A percentile compares a stretch with the other conserved stretches of the same genome.
Evolutionary conservation across 2,797 vertebrate species (phyloP).

Genomic region (Orientallactaga sibirica): DNA sequence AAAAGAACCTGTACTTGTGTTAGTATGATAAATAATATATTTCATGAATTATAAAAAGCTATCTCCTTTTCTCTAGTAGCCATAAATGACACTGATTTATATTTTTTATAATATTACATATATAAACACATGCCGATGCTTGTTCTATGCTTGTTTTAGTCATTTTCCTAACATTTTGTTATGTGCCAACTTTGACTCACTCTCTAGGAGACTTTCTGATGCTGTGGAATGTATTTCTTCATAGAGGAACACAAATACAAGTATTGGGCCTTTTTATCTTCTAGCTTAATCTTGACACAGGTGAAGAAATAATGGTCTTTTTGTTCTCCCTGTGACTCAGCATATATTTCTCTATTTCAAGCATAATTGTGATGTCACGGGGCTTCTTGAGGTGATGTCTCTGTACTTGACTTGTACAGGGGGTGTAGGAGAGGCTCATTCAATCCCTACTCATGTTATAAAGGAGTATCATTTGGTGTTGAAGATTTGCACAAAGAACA

Average conservation of each 20-base stretch:
- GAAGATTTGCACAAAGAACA: background rate
- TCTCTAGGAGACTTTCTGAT: background rate
- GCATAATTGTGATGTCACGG: background rate
- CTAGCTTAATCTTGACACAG: background rate
- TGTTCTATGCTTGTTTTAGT: background rate
- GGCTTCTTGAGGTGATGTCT: background rate
- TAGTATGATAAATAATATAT: background rate
- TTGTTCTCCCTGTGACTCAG: background rate
- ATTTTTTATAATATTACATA: background rate
- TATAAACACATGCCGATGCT: background rate
- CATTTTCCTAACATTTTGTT: background rate
- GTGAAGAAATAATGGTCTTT: background rate
- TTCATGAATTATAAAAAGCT: background rate
- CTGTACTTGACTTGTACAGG: background rate
- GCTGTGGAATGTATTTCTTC: background rate
- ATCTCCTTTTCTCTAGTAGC: background rate
- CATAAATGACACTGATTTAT: background rate
- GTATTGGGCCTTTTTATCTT: background rate
- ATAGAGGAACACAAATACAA: background rate
- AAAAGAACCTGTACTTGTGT: background rate
- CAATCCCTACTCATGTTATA: background rate
- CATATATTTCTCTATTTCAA: background rate
- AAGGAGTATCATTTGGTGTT: background rate
- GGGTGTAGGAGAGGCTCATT: rapidly evolving
- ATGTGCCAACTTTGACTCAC: background rate